Evolutionary conservation across 2,113 vertebrate genomes (phyloP).

Genomic region (Zosterops hypoxanthus): DNA sequence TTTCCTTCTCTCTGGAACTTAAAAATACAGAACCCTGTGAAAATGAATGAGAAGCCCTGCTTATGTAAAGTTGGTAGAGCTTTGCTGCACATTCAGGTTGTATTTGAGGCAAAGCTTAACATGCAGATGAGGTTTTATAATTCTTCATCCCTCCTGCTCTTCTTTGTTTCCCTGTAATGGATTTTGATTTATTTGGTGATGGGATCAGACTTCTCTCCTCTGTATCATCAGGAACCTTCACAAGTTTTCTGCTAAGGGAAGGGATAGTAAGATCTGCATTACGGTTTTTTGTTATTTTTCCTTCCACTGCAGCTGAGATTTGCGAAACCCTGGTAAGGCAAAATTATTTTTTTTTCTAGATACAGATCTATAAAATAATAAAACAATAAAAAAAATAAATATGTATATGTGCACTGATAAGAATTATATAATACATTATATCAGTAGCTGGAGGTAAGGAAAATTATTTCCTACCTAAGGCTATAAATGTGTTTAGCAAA

Average conservation of each 20-base stretch:
- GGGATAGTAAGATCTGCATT: neutral
- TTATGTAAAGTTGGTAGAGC: neutral
- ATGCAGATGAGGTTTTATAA: neutral
- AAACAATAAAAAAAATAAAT: neutral
- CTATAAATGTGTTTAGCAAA: neutral
- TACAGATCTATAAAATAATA: neutral
- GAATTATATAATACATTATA: neutral
- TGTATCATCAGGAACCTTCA: neutral
- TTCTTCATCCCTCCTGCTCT: neutral
- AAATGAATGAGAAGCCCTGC: neutral
- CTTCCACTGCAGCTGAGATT: neutral
- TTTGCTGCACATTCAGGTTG: neutral
- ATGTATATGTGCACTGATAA: neutral
- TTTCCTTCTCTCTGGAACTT: neutral
- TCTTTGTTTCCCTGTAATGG: neutral
- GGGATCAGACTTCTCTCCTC: neutral
- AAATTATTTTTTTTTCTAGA: neutral
- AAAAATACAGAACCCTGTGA: neutral
- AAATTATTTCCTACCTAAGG: neutral
- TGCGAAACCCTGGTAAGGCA: neutral
- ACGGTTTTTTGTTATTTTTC: neutral
- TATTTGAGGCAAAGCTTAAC: neutral
- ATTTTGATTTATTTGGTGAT: constrained; percentile 4
- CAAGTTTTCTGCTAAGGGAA: neutral
- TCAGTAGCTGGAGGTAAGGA: neutral